These are phyloP conservation scores for Netta rufina DNA, from an alignment of 2,797 vertebrate genomes.

Conservation along the genomic window DNA sequence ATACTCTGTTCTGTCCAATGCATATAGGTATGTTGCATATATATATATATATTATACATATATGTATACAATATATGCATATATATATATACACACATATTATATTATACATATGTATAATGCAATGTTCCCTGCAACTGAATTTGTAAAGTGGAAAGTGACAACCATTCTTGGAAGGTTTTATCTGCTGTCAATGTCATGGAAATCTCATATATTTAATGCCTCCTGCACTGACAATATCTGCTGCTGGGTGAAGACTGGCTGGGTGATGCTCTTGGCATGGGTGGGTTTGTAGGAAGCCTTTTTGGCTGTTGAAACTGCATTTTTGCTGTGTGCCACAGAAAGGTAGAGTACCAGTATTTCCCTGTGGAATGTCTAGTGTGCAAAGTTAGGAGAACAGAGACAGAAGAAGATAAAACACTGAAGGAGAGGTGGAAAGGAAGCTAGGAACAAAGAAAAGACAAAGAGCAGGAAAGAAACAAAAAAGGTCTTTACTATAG, in stretches of 20 bases:
- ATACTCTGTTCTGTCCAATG: background rate
- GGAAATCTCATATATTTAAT: background rate
- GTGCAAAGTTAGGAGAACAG: background rate
- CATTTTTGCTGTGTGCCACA: background rate
- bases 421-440: background rate
- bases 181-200: rapidly evolving
- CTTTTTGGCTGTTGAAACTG: background rate
- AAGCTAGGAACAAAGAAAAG: background rate
- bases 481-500: background rate
- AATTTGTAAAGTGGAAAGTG: background rate
- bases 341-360: background rate
- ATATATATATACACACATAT: too few relatives aligned
- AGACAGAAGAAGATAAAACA: background rate
- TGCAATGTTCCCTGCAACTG: background rate
- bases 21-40: too few relatives aligned
- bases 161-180: background rate
- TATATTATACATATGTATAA: too few relatives aligned
- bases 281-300: background rate
- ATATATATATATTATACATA: too few relatives aligned
- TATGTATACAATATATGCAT: too few relatives aligned
- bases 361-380: background rate
- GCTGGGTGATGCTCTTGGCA: background rate
- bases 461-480: background rate
- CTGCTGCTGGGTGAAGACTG: background rate
- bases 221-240: background rate